Evolutionary conservation across 2,888 invertebrate genomes (phyloP).

Genomic region (Drosophila eohydei): DNA sequence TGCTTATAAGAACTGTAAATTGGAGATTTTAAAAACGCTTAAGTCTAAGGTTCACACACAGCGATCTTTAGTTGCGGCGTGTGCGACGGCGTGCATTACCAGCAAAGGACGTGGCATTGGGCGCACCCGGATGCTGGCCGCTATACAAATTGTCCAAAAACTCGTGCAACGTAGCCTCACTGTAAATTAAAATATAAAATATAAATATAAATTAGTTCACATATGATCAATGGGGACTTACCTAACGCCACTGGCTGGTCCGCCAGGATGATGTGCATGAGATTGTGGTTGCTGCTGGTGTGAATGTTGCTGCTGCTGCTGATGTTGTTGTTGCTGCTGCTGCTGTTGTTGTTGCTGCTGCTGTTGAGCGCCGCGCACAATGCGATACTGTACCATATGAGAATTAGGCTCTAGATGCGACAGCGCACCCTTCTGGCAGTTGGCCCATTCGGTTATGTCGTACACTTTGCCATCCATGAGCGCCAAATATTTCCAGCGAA

Average conservation of each 20-base stretch:
- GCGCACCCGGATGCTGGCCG: constrained; percentile 83
- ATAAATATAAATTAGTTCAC: background rate
- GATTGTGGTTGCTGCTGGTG: constrained; percentile 73
- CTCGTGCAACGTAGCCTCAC: constrained; percentile 84
- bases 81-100: constrained; percentile 81
- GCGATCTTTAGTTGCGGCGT: constrained; percentile 80
- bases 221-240: constrained; percentile 14
- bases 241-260: constrained; percentile 64
- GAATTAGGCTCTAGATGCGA: constrained; percentile 94
- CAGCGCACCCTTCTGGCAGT: constrained; percentile 89
- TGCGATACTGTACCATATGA: constrained; percentile 91
- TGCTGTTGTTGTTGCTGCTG: constrained; percentile 83
- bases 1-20: constrained; percentile 49
- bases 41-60: constrained; percentile 33
- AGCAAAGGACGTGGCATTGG: constrained; percentile 75
- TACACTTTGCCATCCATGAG: constrained; percentile 98
- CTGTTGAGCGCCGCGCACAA: constrained; percentile 84
- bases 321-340: constrained; percentile 79
- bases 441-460: constrained; percentile 98
- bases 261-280: constrained; percentile 71
- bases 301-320: constrained; percentile 71
- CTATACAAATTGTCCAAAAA: constrained; percentile 85
- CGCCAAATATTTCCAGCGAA: constrained; percentile 97
- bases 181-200: constrained; percentile 38
- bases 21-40: constrained; percentile 75